Evolutionary conservation across 2,888 invertebrate genomes (phyloP).

Genomic region (Stenchaetothrips biformis): DNA sequence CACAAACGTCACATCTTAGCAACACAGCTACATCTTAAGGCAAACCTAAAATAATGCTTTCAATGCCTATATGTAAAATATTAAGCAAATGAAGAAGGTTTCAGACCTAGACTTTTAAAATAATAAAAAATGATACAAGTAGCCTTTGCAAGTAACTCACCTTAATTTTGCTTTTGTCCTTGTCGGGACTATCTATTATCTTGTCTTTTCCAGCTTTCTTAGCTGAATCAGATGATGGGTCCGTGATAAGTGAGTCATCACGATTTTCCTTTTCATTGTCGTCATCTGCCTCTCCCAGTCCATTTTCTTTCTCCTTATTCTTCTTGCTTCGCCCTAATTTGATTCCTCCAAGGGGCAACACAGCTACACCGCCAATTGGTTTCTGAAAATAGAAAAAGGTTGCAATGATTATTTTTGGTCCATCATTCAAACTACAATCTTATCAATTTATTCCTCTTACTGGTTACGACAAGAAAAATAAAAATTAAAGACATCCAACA

Average conservation of each 20-base stretch:
- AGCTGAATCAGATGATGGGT: constrained; percentile 21
- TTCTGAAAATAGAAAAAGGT: constrained; percentile 55
- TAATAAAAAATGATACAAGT: no score
- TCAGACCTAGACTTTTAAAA: no score
- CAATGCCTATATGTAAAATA: no score
- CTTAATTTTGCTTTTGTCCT: constrained; percentile 32
- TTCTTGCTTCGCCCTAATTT: constrained; percentile 51
- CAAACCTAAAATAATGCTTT: no score
- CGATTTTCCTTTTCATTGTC: constrained; percentile 42
- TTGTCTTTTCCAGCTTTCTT: constrained; percentile 21
- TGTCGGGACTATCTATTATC: constrained; percentile 37
- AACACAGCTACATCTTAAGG: no score
- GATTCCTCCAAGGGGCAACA: constrained; percentile 61
- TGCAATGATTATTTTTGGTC: no score
- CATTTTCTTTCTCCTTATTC: constrained; percentile 52
- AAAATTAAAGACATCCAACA: constrained; percentile 21
- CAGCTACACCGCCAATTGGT: constrained; percentile 77
- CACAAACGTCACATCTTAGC: no score
- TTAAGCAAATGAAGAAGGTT: no score
- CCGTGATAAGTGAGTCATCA: constrained; percentile 33
- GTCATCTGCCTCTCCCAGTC: constrained; percentile 34
- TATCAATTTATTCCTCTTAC: not conserved
- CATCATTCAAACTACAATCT: not conserved
- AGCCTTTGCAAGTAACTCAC: not conserved
- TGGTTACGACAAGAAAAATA: constrained; percentile 29